Conservation (phyloP, 2,797 vertebrate genomes). For the Mus minutoides region DNA sequence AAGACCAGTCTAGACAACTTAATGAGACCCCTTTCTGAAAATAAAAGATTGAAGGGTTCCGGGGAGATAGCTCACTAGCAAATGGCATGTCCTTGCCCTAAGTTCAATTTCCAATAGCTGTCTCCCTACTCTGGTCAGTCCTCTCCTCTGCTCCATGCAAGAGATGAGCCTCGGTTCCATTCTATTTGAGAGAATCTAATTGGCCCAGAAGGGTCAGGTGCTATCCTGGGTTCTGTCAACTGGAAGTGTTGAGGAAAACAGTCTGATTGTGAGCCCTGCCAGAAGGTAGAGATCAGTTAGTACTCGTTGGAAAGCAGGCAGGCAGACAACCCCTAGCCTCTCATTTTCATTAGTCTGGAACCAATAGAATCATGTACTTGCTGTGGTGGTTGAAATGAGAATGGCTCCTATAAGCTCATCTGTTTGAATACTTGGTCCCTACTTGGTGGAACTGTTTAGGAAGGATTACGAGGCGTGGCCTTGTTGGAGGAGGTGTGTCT, state of each 20-base stretch:
- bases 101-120: neutral
- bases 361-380: neutral
- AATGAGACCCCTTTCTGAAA: neutral
- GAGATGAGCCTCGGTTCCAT: neutral
- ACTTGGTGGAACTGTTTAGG: neutral
- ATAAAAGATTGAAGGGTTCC: too few relatives aligned
- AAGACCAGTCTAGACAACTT: neutral
- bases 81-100: neutral
- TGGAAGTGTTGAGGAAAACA: neutral
- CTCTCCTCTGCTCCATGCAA: constrained; percentile 12
- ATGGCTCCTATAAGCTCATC: neutral
- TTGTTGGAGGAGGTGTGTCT: neutral
- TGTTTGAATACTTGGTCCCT: neutral
- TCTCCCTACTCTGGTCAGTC: neutral
- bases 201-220: neutral
- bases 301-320: neutral
- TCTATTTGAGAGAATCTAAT: neutral
- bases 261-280: neutral
- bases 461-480: neutral
- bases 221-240: neutral
- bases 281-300: neutral
- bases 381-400: neutral
- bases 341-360: neutral
- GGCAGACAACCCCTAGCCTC: neutral
- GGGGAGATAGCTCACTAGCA: neutral